Percentiles rank a stretch among this genome's conserved stretches.
Conservation (phyloP, 2,888 invertebrate species). For the Napeogenes inachia region DNA sequence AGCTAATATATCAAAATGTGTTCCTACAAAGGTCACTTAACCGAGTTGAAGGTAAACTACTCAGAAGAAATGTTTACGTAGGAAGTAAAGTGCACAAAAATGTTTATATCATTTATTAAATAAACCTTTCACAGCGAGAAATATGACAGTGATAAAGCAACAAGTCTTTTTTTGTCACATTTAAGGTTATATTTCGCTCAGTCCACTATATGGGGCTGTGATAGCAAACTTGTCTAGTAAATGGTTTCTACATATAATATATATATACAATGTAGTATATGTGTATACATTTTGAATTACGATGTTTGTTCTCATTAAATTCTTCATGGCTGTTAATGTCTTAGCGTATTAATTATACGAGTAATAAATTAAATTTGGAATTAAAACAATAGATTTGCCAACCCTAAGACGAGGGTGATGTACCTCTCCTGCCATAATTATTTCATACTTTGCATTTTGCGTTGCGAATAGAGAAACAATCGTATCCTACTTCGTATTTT, state of each 20-base stretch:
- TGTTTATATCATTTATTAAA: constrained; percentile 34
- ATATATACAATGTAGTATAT: too few species aligned
- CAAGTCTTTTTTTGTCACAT: constrained; percentile 69
- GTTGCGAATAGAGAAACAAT: constrained; percentile 62
- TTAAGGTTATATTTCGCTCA: constrained; percentile 54
- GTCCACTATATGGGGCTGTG: constrained; percentile 27
- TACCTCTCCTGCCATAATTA: constrained; percentile 66
- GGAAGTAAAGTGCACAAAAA: constrained; percentile 21
- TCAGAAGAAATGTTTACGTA: too few species aligned
- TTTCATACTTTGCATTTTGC: constrained; percentile 69
- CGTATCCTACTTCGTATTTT: constrained; percentile 53
- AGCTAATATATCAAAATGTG: too few species aligned
- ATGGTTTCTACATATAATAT: too few species aligned
- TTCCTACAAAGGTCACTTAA: too few species aligned
- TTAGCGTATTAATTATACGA: too few species aligned
- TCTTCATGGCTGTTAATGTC: too few species aligned
- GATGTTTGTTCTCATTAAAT: too few species aligned
- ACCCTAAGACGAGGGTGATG: constrained; percentile 23
- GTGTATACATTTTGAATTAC: too few species aligned
- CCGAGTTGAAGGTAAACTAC: too few species aligned
- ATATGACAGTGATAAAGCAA: constrained; percentile 69
- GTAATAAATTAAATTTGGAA: too few species aligned
- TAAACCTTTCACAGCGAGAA: constrained; percentile 46
- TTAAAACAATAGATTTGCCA: background rate
- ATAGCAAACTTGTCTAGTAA: constrained; percentile 27